Evolutionary conservation across 2,113 vertebrate species (phyloP), one percentile per base, ranked within the genome.

Genomic region (Spea multiplicata): DNA sequence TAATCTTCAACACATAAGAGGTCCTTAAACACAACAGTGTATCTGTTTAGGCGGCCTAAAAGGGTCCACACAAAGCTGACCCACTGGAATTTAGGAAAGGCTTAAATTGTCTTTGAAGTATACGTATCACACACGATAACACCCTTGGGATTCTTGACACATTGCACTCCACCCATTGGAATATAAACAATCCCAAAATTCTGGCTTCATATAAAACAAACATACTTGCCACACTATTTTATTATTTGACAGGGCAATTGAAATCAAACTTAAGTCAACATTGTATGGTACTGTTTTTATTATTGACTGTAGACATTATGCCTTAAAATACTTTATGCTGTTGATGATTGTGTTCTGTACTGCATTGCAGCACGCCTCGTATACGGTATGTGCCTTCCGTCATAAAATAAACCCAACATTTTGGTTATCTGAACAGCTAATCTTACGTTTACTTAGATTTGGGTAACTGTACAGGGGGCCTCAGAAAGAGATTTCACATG

Each of bases 1-100:
- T 49, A 52, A 65, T 73, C 48, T 50, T 64, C 46, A 49, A 49
- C 64, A 78, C 52, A 76, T 68, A 68, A 69, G 75, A 76, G 49
- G 52, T 44, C 66, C 75, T 49, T 76, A 44, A 69, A 16, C 66
- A 46, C 17, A 76, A 61, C 75, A 68, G 68, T 61, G 66, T 45
- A 61, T 76, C 30, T 14, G 66, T 66, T 75, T 66, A 10, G 65
- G 61, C 50, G 9, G 50, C 50, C 50, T 52, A 52, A 7, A 52
- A 13, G 10, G 55, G 55, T 59, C 14, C 9, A 5, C 6, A 59
- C 10, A 13, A 59, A 59, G 10, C 14, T 8, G 8, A 9, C 9
- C 6, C 4, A 13, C 14, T 59, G 10, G 4, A 59, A 4, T 59
- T 59, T 12, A 13, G 14, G 4, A 59, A 9, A 12, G 10, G 55